These are phyloP conservation scores for Alouatta palliata DNA, from an alignment of 2,113 vertebrate species.

Conservation along the genomic window DNA sequence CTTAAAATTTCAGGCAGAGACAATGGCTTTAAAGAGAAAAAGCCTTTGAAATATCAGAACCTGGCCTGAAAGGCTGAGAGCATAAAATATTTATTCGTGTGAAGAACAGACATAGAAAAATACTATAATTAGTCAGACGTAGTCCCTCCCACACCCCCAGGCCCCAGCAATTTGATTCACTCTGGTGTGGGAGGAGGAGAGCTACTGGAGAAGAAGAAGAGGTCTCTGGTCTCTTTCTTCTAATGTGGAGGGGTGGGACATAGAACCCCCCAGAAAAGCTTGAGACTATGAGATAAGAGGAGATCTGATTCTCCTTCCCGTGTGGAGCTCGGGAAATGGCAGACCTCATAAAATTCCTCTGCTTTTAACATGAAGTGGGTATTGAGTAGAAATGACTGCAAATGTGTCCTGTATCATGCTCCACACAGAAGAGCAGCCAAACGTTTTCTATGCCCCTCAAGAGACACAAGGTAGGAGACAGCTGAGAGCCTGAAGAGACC, in stretches of 20 bases:
- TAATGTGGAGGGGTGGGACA: neutral
- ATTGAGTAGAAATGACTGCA: neutral
- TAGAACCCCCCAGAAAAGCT: neutral
- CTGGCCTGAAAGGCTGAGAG: neutral
- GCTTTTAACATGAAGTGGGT: no score
- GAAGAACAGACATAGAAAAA: neutral
- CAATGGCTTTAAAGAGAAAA: neutral
- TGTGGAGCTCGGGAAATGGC: neutral
- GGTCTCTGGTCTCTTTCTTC: no score
- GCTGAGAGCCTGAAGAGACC: neutral
- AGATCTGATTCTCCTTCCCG: neutral
- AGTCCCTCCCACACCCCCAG: neutral
- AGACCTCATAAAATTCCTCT: neutral
- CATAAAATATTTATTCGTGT: neutral
- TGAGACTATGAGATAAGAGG: neutral
- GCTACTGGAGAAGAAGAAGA: neutral
- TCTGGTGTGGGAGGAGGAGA: neutral
- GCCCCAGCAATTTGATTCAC: neutral
- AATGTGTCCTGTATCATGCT: neutral
- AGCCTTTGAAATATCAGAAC: neutral
- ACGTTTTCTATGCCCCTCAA: neutral
- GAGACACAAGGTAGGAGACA: neutral
- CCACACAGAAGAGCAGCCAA: neutral
- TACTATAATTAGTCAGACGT: neutral
- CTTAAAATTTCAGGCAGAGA: constrained; percentile 1